Evolutionary conservation across 2,888 invertebrate species (phyloP), one percentile per base, ranked within the genome.

Genomic region (Mellilla xanthometata): DNA sequence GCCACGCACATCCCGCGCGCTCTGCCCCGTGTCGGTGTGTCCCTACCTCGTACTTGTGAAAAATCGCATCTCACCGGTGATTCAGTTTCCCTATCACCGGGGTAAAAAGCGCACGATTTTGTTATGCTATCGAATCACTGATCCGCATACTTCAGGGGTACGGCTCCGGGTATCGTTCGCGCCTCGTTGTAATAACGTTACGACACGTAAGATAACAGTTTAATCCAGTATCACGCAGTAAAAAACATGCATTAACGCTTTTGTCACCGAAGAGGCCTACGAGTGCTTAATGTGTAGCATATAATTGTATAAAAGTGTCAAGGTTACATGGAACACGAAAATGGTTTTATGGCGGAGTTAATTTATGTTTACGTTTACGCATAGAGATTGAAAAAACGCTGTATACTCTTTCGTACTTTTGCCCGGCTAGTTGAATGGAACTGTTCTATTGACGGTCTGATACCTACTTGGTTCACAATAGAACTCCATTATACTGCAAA

Each of bases 161-260:
- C 62, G 60, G 59, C 67, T 66, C 59, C 64, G 65, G 36, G 42
- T 53, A 52, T 53, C 44, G 61, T 64, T 56, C 58, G 65, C 70
- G 74, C 72, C 48, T 76, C 71, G 71, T 74, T 69, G 70, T 76
- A 76, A 74, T 72, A 67, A 76, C 39, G 73, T 78, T 78, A 81
- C 76, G 71, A 77, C 75, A 79, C 56, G 67, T 60, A 62, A 83
- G 83, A 85, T 88, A 87, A 86, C 80, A 77, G 67, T 73, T 76
- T 86, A 83, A 86, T 86, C 80, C 78, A 75, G 80, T 77, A 83
- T 81, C 81, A 81, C 75, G 72, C 67, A 72, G 76, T 75, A 67
- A 76, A 81, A 81, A 76, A 81, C 81, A 84, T 74, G 76, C 77
- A 82, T 85, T 85, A 85, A 74, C 76, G 75, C 70, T 74, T 74